Percentiles rank a stretch among this genome's conserved stretches.
phyloP scores from a whole-genome alignment of 2,888 invertebrate genomes.

The Parthenolecanium corni region DNA sequence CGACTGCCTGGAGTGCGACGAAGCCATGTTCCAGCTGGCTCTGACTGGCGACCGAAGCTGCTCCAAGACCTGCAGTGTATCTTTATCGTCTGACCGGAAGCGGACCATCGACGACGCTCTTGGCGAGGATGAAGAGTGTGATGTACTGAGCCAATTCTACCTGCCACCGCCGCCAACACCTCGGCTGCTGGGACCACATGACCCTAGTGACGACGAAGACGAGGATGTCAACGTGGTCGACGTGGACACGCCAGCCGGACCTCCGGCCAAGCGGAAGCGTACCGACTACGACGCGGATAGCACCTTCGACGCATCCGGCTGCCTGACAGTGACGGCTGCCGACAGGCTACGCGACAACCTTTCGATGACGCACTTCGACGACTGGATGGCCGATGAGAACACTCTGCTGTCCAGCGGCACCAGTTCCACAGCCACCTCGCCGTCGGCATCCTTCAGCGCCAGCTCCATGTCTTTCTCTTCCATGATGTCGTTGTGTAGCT shows the following conservation, averaged over 20 bases:
- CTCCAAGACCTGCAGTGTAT: constrained; percentile 22
- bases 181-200: constrained; percentile 48
- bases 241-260: constrained; percentile 34
- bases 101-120: constrained; percentile 49
- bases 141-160: constrained; percentile 59
- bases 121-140: constrained; percentile 50
- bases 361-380: constrained; percentile 1
- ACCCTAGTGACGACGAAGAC: constrained; percentile 50
- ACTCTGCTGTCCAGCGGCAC: background rate
- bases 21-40: constrained; percentile 30
- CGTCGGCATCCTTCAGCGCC: constrained; percentile 9
- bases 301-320: background rate
- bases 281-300: constrained; percentile 27
- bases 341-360: constrained; percentile 32
- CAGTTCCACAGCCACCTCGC: background rate
- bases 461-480: constrained; percentile 8
- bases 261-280: constrained; percentile 12
- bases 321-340: constrained; percentile 30
- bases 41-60: constrained; percentile 30
- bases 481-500: background rate
- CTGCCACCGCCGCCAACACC: constrained; percentile 47
- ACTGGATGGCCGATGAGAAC: constrained; percentile 1
- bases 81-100: constrained; percentile 35
- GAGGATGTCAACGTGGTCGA: constrained; percentile 41
- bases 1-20: constrained; percentile 33